phyloP scores from a whole-genome alignment of 2,113 vertebrate genomes.

The Cisticola juncidis region DNA sequence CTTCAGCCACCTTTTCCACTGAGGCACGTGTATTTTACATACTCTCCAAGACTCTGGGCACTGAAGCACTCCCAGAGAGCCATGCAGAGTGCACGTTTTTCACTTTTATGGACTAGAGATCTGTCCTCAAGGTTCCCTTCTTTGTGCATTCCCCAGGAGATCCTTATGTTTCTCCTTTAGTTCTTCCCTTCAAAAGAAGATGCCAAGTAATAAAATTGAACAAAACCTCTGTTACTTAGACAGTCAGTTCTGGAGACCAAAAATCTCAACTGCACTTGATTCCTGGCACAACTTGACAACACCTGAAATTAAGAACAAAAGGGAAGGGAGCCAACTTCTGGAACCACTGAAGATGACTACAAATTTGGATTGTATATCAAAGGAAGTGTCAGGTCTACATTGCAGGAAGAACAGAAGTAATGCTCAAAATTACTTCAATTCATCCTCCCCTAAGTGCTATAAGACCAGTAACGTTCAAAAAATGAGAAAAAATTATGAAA shows the following conservation, averaged over 20 bases:
- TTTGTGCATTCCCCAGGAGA: not conserved
- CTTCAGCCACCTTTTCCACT: not conserved
- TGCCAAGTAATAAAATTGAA: conserved; percentile 25
- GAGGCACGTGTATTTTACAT: not conserved
- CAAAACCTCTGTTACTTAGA: conserved; percentile 6
- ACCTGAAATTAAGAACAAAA: conserved; percentile 36
- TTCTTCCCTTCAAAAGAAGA: not conserved
- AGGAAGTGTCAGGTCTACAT: not conserved
- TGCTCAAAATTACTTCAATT: not conserved
- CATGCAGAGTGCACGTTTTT: not conserved
- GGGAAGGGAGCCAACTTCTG: not conserved
- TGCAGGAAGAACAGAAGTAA: not conserved
- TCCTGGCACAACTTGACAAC: conserved; percentile 7
- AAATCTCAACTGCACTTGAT: not conserved
- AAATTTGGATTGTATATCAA: not conserved
- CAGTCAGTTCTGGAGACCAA: not conserved
- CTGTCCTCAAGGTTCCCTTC: not conserved
- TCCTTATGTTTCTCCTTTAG: not conserved
- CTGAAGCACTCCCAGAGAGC: not conserved
- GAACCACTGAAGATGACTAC: not conserved
- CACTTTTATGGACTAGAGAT: not conserved
- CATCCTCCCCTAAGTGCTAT: not conserved
- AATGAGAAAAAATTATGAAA: not conserved
- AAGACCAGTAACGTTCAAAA: not conserved
- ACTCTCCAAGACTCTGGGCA: not conserved